Percentiles rank a stretch among this genome's conserved stretches.
These are phyloP conservation scores for Microcebus ravelobensis DNA, from an alignment of 2,113 vertebrate genomes.

Conservation along the genomic window DNA sequence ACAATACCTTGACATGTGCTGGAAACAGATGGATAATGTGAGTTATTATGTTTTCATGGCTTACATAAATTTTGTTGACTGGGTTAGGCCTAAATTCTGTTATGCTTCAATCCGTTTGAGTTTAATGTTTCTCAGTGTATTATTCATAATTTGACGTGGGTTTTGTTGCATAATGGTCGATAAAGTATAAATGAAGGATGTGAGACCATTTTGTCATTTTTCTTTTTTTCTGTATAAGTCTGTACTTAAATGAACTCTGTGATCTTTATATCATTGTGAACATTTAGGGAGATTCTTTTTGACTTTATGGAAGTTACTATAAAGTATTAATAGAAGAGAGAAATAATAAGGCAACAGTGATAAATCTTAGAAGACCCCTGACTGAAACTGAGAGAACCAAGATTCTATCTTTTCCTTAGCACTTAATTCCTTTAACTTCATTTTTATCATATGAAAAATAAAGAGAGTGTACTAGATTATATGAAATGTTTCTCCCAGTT, in stretches of 20 bases:
- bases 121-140: background rate
- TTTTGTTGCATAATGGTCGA: background rate
- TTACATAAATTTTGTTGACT: conserved; percentile 27
- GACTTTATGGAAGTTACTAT: background rate
- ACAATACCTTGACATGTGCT: conserved; percentile 97
- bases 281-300: conserved; percentile 21
- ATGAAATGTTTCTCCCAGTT: conserved; percentile 45
- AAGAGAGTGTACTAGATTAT: background rate
- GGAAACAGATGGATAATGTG: conserved; percentile 99
- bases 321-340: background rate
- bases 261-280: conserved; percentile 21
- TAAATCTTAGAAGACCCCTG: conserved; percentile 15
- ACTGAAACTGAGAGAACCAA: conserved; percentile 10
- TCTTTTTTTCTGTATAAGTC: background rate
- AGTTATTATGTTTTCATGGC: conserved; percentile 81
- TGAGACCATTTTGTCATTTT: background rate
- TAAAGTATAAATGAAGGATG: background rate
- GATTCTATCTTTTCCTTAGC: background rate
- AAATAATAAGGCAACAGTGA: background rate
- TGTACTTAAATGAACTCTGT: background rate
- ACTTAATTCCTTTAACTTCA: conserved; percentile 18
- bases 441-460: conserved; percentile 47
- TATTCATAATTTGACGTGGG: conserved; percentile 49
- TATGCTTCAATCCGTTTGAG: background rate
- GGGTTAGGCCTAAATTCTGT: conserved; percentile 27